These are phyloP conservation scores for Sapajus apella DNA, from an alignment of 2,113 vertebrate species.

Conservation along the genomic window DNA sequence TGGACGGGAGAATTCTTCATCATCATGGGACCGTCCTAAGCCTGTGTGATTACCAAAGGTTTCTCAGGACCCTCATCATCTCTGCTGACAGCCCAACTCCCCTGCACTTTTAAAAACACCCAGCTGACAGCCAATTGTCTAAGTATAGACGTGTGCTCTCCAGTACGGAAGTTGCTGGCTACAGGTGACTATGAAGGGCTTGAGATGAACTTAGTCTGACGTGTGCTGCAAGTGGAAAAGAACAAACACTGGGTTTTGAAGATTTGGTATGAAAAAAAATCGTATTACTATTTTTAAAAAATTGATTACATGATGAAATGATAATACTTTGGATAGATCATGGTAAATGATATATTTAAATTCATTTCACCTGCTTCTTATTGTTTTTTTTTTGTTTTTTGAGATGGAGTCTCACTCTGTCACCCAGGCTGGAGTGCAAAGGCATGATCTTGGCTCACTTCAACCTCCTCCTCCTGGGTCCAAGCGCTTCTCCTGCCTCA, in stretches of 20 bases:
- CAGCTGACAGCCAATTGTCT: not conserved
- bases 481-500: no score
- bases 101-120: not conserved
- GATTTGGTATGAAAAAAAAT: not conserved
- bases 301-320: not conserved
- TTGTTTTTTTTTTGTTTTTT: no score
- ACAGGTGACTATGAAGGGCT: accelerated
- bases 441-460: no score
- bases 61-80: not conserved
- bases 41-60: not conserved
- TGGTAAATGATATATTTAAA: not conserved
- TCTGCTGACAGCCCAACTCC: not conserved
- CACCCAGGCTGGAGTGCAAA: no score
- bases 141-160: accelerated
- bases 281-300: not conserved
- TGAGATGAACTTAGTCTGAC: not conserved
- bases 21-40: not conserved
- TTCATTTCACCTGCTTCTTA: not conserved
- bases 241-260: not conserved
- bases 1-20: not conserved
- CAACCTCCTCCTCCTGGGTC: no score
- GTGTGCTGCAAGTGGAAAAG: not conserved
- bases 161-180: not conserved
- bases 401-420: no score
- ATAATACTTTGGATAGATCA: not conserved